A percentile compares a stretch with the other conserved stretches of the same genome.
phyloP scores from a whole-genome alignment of 2,113 vertebrate genomes.

The Acanthochromis polyacanthus region DNA sequence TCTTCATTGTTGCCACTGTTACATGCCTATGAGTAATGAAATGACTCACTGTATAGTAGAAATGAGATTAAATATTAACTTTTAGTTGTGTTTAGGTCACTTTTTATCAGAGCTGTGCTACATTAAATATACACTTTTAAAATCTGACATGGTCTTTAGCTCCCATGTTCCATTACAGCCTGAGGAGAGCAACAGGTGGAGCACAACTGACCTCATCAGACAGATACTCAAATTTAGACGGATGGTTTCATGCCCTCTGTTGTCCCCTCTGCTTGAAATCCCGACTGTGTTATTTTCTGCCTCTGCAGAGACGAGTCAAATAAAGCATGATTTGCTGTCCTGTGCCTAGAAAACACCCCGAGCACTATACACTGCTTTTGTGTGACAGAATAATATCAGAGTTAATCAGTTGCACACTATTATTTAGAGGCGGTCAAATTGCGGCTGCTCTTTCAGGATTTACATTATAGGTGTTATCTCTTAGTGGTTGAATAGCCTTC shows the following conservation, averaged over 20 bases:
- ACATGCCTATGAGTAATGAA: neutral
- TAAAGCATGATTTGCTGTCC: conserved; percentile 4
- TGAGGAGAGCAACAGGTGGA: conserved; percentile 10
- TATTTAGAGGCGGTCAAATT: conserved; percentile 22
- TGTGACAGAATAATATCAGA: neutral
- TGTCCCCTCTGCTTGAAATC: conserved; percentile 11
- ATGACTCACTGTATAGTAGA: neutral
- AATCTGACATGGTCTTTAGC: neutral
- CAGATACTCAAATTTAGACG: conserved; percentile 23
- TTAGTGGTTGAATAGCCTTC: conserved; percentile 9
- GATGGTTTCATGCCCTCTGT: neutral
- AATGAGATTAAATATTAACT: too few species aligned
- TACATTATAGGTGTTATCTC: neutral
- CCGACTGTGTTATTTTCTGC: conserved; percentile 25
- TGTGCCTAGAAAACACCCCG: neutral
- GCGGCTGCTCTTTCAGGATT: conserved; percentile 22
- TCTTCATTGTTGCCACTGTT: neutral
- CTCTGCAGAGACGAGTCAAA: conserved; percentile 2
- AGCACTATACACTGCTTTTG: conserved; percentile 2
- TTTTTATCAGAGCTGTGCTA: too few species aligned
- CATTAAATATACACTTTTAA: too few species aligned
- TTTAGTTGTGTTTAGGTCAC: too few species aligned
- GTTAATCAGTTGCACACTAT: conserved; percentile 25
- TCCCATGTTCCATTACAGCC: neutral
- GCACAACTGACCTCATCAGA: neutral